Base-by-base conservation (phyloP, 2,797 vertebrate species). In the Mormyrops boulengeri region DNA sequence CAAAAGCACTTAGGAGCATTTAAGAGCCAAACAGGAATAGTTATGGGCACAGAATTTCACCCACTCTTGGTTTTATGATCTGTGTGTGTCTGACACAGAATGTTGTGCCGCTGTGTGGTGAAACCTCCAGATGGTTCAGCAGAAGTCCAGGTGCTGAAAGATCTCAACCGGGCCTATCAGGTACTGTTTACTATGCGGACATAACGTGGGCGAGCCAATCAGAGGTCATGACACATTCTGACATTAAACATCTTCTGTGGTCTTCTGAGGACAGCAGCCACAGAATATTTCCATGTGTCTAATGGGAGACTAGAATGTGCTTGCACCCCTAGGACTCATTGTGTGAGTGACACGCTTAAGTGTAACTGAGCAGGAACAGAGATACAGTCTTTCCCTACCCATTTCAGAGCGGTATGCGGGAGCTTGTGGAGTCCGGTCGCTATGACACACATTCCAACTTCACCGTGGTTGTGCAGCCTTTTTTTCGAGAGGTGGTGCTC, bases 401-500 rank as follows among this genome's bases (percentile, higher is more conserved):
- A 0, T 92, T 88, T 60, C 93, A 99, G 98, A 91, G 1, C 30
- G 94, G 90, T 8, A 92, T 96, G 93, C 94, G 62, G 19, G 90
- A 95, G 19, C 93, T 99, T 7, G 91, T 98, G 77, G 95, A 97
- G 80, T 96, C 96, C 0, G 97, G 97, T 9, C 95, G 93, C 4
- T 99, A 98, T 0, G 97, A 98, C 92, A 97, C 95, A 0, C 94
- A 92, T 49, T 90, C 96, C 4, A 95, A 98, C 93, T 99, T 99
- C 95, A 96, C 97, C 0, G 98, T 99, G 88, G 95, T 98, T 0
- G 90, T 98, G 30, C 98, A 99, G 93, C 96, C 98, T 0, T 98
- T 98, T 92, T 92, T 98, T 19, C 95, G 91, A 62, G 94, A 96
- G 50, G 0, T 94, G 57, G 41, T 60, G 66, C 92, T 97, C 44